phyloP scores from a whole-genome alignment of 2,888 invertebrate genomes.

The Metacarcinus magister region DNA sequence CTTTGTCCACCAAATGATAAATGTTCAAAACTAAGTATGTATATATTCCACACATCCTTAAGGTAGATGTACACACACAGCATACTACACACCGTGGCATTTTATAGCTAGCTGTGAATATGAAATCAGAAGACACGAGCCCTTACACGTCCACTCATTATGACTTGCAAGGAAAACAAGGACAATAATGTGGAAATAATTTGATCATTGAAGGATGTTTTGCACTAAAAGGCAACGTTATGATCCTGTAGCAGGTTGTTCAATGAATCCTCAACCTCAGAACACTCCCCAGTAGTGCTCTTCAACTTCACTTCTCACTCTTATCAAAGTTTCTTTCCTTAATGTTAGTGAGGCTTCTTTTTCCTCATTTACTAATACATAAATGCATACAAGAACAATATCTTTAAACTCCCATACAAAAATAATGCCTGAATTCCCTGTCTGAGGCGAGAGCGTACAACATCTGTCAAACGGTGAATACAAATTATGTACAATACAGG shows the following conservation, averaged over 20 bases:
- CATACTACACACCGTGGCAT: too few species aligned
- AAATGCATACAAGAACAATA: background rate
- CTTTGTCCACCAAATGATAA: background rate
- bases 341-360: background rate
- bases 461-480: background rate
- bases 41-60: background rate
- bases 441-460: background rate
- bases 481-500: background rate
- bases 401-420: background rate
- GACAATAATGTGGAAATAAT: too few species aligned
- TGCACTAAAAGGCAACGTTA: background rate
- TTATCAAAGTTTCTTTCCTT: background rate
- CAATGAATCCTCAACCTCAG: background rate
- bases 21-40: background rate
- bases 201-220: background rate
- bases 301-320: background rate
- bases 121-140: background rate
- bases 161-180: background rate
- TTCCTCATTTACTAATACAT: background rate
- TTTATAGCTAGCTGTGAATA: too few species aligned
- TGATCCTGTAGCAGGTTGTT: background rate
- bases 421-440: conserved; percentile 11
- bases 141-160: background rate
- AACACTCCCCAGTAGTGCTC: background rate
- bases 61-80: background rate